Conservation (phyloP, 2,797 vertebrate species). For the Cynopterus sphinx region DNA sequence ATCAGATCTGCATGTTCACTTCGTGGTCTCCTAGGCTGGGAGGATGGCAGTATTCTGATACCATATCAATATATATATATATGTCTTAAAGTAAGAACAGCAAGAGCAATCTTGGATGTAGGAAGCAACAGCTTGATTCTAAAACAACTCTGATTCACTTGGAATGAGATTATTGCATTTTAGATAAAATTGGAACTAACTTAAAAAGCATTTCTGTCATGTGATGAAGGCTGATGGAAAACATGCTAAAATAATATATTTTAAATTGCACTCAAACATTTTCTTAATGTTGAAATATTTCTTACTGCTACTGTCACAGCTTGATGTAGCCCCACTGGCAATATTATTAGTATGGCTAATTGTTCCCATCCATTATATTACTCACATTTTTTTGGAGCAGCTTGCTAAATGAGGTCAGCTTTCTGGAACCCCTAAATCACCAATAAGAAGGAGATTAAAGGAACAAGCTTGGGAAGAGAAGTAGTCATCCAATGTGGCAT, state of each 20-base stretch:
- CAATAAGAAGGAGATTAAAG: conserved; percentile 75
- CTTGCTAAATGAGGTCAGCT: conserved; percentile 77
- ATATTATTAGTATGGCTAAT: conserved; percentile 71
- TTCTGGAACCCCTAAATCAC: conserved; percentile 77
- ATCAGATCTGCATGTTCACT: background rate
- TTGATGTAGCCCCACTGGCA: conserved; percentile 71
- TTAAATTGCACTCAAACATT: conserved; percentile 59
- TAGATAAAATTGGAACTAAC: conserved; percentile 54
- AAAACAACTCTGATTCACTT: conserved; percentile 46
- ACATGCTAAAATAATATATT: conserved; percentile 51
- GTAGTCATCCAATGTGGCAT: conserved; percentile 68
- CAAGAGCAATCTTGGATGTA: conserved; percentile 14
- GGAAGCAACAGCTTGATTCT: conserved; percentile 41
- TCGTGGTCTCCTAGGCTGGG: background rate
- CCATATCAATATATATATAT: background rate
- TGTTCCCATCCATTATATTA: conserved; percentile 68
- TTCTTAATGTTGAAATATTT: conserved; percentile 44
- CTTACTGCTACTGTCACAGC: conserved; percentile 64
- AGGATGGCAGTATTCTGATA: background rate
- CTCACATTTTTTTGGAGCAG: conserved; percentile 73
- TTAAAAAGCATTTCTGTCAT: conserved; percentile 44
- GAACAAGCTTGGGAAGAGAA: conserved; percentile 61
- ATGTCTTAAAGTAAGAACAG: conserved; percentile 59
- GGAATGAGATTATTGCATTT: conserved; percentile 30
- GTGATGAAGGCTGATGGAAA: conserved; percentile 42